Percentiles rank a stretch among this genome's conserved stretches.
Evolutionary conservation across 2,113 vertebrate genomes (phyloP).

Genomic region (Stegostoma tigrinum): DNA sequence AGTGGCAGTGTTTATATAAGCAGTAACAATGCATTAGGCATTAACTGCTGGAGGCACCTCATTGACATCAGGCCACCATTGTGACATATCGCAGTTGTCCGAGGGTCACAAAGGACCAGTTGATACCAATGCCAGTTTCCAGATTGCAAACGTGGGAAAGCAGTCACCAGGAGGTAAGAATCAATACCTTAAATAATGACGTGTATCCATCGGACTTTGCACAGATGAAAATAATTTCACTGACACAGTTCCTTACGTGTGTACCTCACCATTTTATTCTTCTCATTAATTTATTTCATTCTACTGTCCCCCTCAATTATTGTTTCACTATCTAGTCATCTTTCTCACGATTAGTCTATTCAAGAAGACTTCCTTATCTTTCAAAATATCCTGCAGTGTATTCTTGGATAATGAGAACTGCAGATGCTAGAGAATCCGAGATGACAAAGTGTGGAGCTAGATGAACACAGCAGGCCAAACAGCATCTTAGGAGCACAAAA

Average conservation of each 20-base stretch:
- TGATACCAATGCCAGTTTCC: background rate
- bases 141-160: background rate
- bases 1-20: too few relatives aligned
- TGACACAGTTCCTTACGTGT: background rate
- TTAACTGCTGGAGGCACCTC: background rate
- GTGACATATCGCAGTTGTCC: background rate
- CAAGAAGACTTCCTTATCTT: background rate
- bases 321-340: background rate
- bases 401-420: too few relatives aligned
- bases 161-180: background rate
- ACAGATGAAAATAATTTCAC: background rate
- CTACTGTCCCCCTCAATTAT: background rate
- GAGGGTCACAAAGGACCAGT: slow-evolving; percentile 2
- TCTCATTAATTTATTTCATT: background rate
- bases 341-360: background rate
- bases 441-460: too few relatives aligned
- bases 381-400: too few relatives aligned
- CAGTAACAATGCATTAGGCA: background rate
- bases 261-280: background rate
- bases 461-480: too few relatives aligned
- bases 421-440: too few relatives aligned
- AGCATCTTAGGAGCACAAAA: too few relatives aligned
- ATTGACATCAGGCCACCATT: background rate
- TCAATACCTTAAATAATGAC: background rate
- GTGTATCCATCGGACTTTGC: background rate